Evolutionary conservation across 2,888 invertebrate species (phyloP).

Genomic region (Sycophila texana): DNA sequence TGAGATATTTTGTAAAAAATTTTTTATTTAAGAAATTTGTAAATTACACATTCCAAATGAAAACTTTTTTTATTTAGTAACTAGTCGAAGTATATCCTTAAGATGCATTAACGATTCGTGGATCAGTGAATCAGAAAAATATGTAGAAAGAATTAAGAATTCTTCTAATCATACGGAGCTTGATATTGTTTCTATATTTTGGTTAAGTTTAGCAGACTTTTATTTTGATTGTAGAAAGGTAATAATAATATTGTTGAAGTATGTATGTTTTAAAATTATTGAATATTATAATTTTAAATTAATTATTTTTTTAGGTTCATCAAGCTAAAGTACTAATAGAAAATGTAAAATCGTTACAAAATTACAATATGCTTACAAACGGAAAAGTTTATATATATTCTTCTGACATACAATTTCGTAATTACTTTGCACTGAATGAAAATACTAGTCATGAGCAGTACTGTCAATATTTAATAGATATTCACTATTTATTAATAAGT

Average conservation of each 20-base stretch:
- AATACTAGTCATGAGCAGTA: constrained; percentile 63
- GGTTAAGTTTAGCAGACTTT: constrained; percentile 68
- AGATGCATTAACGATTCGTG: constrained; percentile 64
- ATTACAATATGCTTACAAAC: constrained; percentile 57
- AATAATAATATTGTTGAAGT: constrained; percentile 15
- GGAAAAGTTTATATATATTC: constrained; percentile 61
- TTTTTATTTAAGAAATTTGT: constrained; percentile 19
- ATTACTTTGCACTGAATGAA: constrained; percentile 61
- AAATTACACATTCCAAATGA: constrained; percentile 8
- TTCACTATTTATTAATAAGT: constrained; percentile 64
- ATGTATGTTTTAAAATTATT: constrained; percentile 10
- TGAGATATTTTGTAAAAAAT: not conserved
- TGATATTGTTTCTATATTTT: constrained; percentile 64
- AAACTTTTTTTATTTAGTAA: constrained; percentile 61
- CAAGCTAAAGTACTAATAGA: constrained; percentile 64
- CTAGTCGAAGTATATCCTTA: constrained; percentile 65
- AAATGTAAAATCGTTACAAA: constrained; percentile 57
- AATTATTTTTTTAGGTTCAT: constrained; percentile 55
- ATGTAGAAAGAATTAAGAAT: constrained; percentile 54
- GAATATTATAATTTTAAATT: constrained; percentile 4
- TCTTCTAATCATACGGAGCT: constrained; percentile 57
- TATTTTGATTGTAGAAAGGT: constrained; percentile 68
- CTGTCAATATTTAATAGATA: constrained; percentile 62
- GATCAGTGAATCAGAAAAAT: constrained; percentile 63
- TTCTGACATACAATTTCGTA: constrained; percentile 63